These are phyloP conservation scores for Lamellibrachia satsuma DNA, from an alignment of 2,888 invertebrate species.

Conservation along the genomic window DNA sequence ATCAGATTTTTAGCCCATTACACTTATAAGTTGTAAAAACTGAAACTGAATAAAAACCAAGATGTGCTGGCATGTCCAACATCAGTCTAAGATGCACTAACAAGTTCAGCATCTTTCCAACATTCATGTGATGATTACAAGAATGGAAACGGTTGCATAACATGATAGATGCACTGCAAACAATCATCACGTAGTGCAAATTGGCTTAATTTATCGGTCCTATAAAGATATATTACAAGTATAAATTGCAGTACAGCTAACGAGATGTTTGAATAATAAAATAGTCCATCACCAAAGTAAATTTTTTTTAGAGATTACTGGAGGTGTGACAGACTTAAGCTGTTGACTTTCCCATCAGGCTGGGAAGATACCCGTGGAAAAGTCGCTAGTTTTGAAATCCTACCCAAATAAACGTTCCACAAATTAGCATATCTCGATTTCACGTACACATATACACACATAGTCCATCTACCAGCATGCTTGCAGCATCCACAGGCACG, in stretches of 20 bases:
- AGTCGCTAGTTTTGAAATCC: conserved; percentile 1
- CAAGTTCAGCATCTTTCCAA: neutral
- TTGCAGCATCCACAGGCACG: neutral
- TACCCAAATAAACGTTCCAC: conserved; percentile 17
- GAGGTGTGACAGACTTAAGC: neutral
- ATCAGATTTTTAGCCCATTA: no score
- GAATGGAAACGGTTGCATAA: neutral
- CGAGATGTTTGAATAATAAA: neutral
- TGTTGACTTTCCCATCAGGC: neutral
- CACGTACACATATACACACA: neutral
- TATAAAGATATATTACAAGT: neutral
- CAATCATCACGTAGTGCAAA: neutral
- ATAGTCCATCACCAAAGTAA: neutral
- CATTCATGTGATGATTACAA: neutral
- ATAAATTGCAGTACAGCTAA: neutral
- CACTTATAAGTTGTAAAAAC: no score
- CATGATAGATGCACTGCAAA: neutral
- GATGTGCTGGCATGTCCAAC: neutral
- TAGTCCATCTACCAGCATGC: neutral
- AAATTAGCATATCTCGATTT: conserved; percentile 12
- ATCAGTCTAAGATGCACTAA: neutral
- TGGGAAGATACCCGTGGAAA: conserved; percentile 9
- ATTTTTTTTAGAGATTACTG: neutral
- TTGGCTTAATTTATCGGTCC: neutral
- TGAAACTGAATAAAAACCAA: neutral